Base-by-base conservation (phyloP, 2,797 vertebrate species). In the Lepilemur ruficaudatus region DNA sequence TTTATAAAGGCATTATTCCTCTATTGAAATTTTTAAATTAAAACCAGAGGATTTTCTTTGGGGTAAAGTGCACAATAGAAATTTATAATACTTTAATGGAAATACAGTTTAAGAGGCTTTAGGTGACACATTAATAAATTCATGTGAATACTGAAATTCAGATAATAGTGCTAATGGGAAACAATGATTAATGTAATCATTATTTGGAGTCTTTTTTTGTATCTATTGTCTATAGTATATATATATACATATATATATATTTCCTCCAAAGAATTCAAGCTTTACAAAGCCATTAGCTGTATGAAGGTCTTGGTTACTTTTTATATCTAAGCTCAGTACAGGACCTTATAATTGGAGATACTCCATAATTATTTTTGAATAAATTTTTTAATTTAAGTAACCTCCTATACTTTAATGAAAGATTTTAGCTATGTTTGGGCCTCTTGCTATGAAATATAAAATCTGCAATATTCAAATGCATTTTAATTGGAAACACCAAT, bases 391-490 rank as follows among this genome's bases (percentile, higher is more conserved):
- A 59, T 85, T 83, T 86, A 94, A 72, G 38, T 59, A 92, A 95
- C 14, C 83, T 2, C 5, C 48, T 72, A 52, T 87, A 50, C 7
- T 89, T 88, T 61, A 93, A 38, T 70, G 78, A 78, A 88, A 96
- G 48, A 32, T 59, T 95, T 89, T 89, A 81, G 50, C 52, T 73
- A 87, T 15, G 78, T 85, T 76, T 94, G 25, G n/a, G 43, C 7
- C 48, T 96, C 92, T 94, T 96, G 67, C 22, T 86, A 57, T 81
- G 28, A 96, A 95, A 67, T 87, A 17, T n/a, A 93, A 96, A 92
- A 72, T 92, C 35, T 96, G 8, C 87, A 7, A 48, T 83, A 90
- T 65, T 82, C 57, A 87, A 93, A 95, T 22, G 57, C 25, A 94
- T 91, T 93, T 90, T 82, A 80, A 55, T 78, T 96, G 8, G 67